Evolutionary conservation across 1,140 invertebrate species (phyloP).

Genomic region (Pogonognathellus flavescens): DNA sequence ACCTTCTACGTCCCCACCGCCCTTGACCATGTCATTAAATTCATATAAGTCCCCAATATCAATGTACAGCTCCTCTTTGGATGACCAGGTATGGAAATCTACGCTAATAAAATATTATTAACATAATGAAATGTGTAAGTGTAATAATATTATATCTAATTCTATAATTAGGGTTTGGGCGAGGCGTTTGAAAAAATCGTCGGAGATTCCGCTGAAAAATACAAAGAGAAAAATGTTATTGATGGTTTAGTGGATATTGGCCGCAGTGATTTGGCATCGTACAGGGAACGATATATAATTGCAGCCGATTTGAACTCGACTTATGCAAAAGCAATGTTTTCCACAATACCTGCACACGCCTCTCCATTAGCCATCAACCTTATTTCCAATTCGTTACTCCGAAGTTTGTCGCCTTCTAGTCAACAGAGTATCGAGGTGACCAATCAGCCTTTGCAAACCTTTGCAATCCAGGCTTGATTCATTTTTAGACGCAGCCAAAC

Average conservation of each 20-base stretch:
- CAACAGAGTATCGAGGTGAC: slow-evolving; percentile 74
- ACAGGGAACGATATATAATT: slow-evolving; percentile 63
- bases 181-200: slow-evolving; percentile 48
- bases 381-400: slow-evolving; percentile 74
- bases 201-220: slow-evolving; percentile 45
- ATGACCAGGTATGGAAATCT: slow-evolving; percentile 8
- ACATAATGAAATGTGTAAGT: no score
- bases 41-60: slow-evolving; percentile 62
- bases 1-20: slow-evolving; percentile 6
- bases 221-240: slow-evolving; percentile 13
- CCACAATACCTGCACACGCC: slow-evolving; percentile 77
- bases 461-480: slow-evolving; percentile 71
- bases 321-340: slow-evolving; percentile 69
- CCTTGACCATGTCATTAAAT: slow-evolving; percentile 51
- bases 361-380: slow-evolving; percentile 76
- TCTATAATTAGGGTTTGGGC: slow-evolving; percentile 7
- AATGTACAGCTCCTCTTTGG: slow-evolving; percentile 24
- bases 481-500: slow-evolving; percentile 62
- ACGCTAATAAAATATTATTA: background rate
- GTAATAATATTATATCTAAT: no score
- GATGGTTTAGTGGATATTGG: slow-evolving; percentile 53
- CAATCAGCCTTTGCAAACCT: slow-evolving; percentile 79
- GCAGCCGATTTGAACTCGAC: slow-evolving; percentile 58
- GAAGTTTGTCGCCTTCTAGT: slow-evolving; percentile 67
- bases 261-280: slow-evolving; percentile 53